Conservation (phyloP, 2,113 vertebrate species). For the Leucoraja erinaceus region DNA sequence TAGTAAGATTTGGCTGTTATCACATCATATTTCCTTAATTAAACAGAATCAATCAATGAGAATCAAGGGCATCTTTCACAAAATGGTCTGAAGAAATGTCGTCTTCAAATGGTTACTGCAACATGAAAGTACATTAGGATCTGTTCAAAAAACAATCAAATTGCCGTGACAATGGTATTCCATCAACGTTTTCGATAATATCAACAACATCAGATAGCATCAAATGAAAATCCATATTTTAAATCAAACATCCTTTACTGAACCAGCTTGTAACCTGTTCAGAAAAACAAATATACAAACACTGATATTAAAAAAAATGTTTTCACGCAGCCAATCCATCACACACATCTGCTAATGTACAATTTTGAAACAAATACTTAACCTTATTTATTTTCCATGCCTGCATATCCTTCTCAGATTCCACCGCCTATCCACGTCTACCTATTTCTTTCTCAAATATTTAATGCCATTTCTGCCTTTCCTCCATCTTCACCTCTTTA, state of each 20-base stretch:
- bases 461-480: not conserved
- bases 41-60: not conserved
- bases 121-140: not conserved
- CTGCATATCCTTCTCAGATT: not conserved
- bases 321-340: not conserved
- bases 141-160: not conserved
- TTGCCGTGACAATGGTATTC: too few relatives aligned
- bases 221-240: not conserved
- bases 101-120: not conserved
- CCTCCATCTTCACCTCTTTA: not conserved
- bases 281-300: not conserved
- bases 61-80: not conserved
- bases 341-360: not conserved
- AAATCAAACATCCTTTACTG: not conserved
- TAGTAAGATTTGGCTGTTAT: not conserved
- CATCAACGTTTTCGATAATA: not conserved
- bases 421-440: not conserved
- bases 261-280: not conserved
- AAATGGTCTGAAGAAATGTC: not conserved
- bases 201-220: not conserved
- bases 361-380: not conserved
- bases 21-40: not conserved
- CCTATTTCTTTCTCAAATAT: not conserved
- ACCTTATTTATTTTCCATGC: not conserved
- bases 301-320: not conserved